Percentiles rank a stretch among this genome's conserved stretches.
These are phyloP conservation scores for Porites lobata DNA, from an alignment of 92 coral and sea anemone genomes.

Conservation along the genomic window DNA sequence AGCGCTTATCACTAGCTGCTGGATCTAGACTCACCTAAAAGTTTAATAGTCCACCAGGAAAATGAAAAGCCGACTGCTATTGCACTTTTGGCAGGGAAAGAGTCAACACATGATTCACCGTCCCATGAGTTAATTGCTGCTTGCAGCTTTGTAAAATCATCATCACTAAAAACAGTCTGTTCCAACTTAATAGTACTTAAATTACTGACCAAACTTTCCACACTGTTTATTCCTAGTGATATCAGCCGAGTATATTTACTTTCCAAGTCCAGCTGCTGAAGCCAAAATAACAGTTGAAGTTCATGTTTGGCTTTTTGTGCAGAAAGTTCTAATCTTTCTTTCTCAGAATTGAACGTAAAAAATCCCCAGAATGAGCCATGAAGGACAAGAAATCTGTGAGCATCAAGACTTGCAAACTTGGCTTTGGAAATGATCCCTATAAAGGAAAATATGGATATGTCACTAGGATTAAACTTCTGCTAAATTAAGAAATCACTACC, in stretches of 20 bases:
- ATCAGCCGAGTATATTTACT: slow-evolving; percentile 17
- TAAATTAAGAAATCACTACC: background rate
- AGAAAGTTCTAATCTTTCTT: slow-evolving; percentile 26
- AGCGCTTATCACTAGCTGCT: background rate
- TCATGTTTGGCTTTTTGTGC: slow-evolving; percentile 33
- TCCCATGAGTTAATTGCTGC: background rate
- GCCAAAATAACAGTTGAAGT: slow-evolving; percentile 17
- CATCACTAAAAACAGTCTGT: background rate
- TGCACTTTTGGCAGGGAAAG: slow-evolving; percentile 8
- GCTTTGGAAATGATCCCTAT: slow-evolving; percentile 65
- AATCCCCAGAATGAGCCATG: slow-evolving; percentile 69
- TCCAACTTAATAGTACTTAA: background rate
- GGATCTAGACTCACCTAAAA: slow-evolving; percentile 12
- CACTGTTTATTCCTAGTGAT: slow-evolving; percentile 33
- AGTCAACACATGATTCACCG: background rate
- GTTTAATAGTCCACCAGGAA: slow-evolving; percentile 40
- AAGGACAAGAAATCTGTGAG: slow-evolving; percentile 58
- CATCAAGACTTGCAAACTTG: slow-evolving; percentile 75
- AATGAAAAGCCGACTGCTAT: slow-evolving; percentile 12
- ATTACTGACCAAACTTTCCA: background rate
- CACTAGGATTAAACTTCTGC: background rate
- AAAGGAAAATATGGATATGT: background rate
- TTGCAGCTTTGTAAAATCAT: slow-evolving; percentile 4
- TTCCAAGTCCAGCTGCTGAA: slow-evolving; percentile 21
- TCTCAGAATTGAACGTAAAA: slow-evolving; percentile 49